Evolutionary conservation across 2,113 vertebrate species (phyloP).

Genomic region (Oenanthe oenanthe): DNA sequence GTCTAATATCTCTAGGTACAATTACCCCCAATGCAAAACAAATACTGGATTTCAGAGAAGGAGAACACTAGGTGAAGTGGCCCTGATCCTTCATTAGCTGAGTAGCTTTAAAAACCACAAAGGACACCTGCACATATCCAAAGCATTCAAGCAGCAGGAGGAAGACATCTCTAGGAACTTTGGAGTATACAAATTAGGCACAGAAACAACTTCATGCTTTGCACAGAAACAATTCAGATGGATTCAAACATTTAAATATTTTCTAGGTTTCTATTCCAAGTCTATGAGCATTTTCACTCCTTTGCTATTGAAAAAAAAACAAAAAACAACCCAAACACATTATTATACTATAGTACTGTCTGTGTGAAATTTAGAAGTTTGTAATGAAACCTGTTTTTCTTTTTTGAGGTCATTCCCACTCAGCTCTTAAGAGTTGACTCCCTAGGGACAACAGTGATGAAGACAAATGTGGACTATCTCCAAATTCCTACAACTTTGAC

Average conservation of each 20-base stretch:
- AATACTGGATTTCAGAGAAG: not conserved
- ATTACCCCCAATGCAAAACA: not conserved
- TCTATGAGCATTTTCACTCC: not conserved
- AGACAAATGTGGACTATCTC: not conserved
- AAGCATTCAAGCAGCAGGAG: not conserved
- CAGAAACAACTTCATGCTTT: no score
- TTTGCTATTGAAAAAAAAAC: not conserved
- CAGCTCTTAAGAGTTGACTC: not conserved
- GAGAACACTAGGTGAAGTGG: not conserved
- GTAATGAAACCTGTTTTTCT: not conserved
- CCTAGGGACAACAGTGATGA: not conserved
- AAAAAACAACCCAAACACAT: not conserved
- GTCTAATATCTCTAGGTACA: not conserved
- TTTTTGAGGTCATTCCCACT: not conserved
- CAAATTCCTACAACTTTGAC: not conserved
- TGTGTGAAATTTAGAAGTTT: not conserved
- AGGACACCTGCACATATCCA: not conserved
- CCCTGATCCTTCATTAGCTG: not conserved
- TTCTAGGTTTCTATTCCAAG: not conserved
- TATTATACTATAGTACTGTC: not conserved
- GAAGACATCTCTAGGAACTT: not conserved
- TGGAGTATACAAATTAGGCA: not conserved
- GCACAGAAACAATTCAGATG: not conserved
- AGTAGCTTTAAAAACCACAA: not conserved
- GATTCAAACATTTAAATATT: not conserved